Evolutionary conservation across 2,888 invertebrate species (phyloP), one percentile per base, ranked within the genome.

Genomic region (Hydrotaea cyrtoneurina): DNA sequence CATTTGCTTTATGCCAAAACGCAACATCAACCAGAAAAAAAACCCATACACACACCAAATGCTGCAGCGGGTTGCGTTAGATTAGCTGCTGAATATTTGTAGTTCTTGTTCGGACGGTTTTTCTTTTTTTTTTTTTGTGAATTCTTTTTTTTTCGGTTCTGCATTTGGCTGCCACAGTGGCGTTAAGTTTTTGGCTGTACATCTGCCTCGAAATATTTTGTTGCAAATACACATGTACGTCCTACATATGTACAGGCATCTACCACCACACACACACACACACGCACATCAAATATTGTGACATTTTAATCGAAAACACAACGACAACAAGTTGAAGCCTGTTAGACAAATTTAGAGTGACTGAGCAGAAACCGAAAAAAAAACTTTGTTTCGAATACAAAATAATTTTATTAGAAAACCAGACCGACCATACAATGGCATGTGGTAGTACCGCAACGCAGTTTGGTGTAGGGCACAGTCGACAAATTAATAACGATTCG

Each of bases 151-250:
- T 76, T 15, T 76, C 21, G 23, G 19, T 31, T 31, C 31, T 31
- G 74, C 69, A 46, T 85, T 85, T 85, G 85, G 85, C 79, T 85
- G 85, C 85, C 85, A 82, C 19, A 85, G 76, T 85, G 85, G 85
- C 85, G 85, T 85, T 85, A 79, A 85, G 79, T 82, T 85, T 85
- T 85, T 85, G 85, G 85, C 85, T 85, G 79, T 77, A 85, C 85
- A 85, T 85, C 85, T 85, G 85, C 85, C 81, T 85, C 46, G 64
- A 43, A 82, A 73, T 57, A 69, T 69, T 69, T 85, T 82, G 50
- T 75, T 62, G 72, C 31, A 57, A 36, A 55, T 11, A 46, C 62
- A 55, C 46, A 8, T n/a, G 13, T 31, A 31, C 31, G 31, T 31
- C 31, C 31, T 31, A 31, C 31, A 31, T 31, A 31, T n/a, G n/a